Percentiles rank a stretch among this genome's conserved stretches.
These are phyloP conservation scores for Argyrosomus regius DNA, from an alignment of 2,797 vertebrate genomes.

Conservation along the genomic window DNA sequence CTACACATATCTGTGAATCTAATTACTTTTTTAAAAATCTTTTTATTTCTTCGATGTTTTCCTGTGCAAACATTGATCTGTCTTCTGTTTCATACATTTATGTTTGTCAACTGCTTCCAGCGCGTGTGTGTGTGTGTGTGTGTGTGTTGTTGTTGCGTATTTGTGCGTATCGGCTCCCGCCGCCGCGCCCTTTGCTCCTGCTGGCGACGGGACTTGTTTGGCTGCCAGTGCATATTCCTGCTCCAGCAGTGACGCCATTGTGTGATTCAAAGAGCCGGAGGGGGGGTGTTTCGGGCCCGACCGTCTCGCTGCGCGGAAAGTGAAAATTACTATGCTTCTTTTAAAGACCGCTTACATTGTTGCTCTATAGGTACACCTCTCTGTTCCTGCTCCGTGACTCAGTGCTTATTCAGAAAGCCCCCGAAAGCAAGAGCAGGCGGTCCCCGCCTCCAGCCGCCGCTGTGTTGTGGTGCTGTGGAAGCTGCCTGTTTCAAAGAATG, in stretches of 20 bases:
- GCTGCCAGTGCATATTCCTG: constrained; percentile 38
- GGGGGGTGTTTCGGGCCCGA: not conserved
- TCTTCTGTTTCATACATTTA: constrained; percentile 6
- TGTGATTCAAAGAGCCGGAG: constrained; percentile 67
- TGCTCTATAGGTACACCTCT: constrained; percentile 63
- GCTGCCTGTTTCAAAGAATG: constrained; percentile 48
- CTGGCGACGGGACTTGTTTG: constrained; percentile 35
- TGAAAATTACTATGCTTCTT: constrained; percentile 73
- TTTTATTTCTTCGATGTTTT: not conserved
- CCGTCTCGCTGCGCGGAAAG: constrained; percentile 65
- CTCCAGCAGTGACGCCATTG: constrained; percentile 47
- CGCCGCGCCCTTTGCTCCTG: constrained; percentile 12
- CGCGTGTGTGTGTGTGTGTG: not conserved
- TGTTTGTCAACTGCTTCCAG: constrained; percentile 24
- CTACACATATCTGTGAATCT: not conserved
- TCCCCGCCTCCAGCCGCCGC: constrained; percentile 9
- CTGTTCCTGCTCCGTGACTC: constrained; percentile 70
- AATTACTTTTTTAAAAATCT: too few species aligned
- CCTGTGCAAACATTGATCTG: not conserved
- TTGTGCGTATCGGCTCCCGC: not conserved
- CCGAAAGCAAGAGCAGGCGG: constrained; percentile 34
- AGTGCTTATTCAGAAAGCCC: constrained; percentile 58
- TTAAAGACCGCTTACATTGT: constrained; percentile 65
- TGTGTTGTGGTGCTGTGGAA: constrained; percentile 42
- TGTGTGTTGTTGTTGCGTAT: not conserved